A percentile compares a stretch with the other conserved stretches of the same genome.
phyloP scores from a whole-genome alignment of 2,113 vertebrate species.

The Etia nguti region DNA sequence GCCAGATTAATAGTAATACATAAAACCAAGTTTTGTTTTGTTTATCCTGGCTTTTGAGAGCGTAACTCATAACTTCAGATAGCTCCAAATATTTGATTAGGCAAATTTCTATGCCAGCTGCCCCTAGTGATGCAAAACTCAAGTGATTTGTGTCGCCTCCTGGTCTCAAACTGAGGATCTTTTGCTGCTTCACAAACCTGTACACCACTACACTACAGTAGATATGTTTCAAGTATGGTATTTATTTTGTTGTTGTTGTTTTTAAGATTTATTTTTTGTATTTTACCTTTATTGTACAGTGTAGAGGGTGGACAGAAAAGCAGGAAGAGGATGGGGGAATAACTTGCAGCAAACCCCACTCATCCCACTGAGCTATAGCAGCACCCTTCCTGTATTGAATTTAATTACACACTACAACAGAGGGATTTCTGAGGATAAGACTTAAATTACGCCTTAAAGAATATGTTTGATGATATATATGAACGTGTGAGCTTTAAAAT shows the following conservation, averaged over 20 bases:
- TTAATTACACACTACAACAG: background rate
- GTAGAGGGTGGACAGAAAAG: background rate
- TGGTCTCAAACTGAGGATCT: background rate
- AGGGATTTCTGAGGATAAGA: background rate
- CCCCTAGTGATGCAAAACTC: background rate
- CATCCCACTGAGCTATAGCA: background rate
- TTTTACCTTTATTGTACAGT: background rate
- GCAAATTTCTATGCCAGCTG: background rate
- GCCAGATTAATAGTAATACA: background rate
- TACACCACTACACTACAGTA: background rate
- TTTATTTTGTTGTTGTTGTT: background rate
- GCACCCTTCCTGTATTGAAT: background rate
- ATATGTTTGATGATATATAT: background rate
- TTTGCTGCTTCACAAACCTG: background rate
- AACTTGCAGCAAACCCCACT: background rate
- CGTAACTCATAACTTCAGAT: background rate
- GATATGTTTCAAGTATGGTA: background rate
- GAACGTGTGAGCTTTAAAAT: background rate
- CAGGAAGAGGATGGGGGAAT: background rate
- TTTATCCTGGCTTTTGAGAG: background rate
- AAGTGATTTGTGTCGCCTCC: background rate
- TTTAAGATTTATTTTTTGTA: background rate
- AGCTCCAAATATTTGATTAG: background rate
- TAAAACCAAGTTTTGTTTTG: background rate
- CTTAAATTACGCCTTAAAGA: background rate